A percentile compares a stretch with the other conserved stretches of the same genome.
These are phyloP conservation scores for Aphelocoma coerulescens DNA, from an alignment of 2,113 vertebrate genomes.

Conservation along the genomic window DNA sequence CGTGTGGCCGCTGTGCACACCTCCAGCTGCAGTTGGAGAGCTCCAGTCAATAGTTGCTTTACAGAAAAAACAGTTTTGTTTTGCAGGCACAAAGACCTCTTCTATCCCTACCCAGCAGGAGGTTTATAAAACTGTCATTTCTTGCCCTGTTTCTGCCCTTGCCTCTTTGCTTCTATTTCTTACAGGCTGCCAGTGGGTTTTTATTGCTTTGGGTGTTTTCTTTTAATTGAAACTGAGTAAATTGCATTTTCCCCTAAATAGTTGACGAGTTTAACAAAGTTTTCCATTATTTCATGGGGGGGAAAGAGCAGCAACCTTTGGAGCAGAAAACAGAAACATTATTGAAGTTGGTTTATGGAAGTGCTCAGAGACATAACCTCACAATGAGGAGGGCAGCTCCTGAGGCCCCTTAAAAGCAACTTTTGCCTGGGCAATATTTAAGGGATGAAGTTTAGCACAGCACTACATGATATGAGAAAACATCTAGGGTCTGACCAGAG, in stretches of 20 bases:
- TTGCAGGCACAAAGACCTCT: conserved; percentile 1
- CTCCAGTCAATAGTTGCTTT: neutral
- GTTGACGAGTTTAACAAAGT: neutral
- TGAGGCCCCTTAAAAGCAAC: neutral
- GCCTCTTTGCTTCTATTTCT: neutral
- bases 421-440: neutral
- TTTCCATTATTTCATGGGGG: neutral
- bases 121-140: neutral
- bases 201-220: neutral
- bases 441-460: neutral
- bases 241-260: neutral
- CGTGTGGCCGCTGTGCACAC: neutral
- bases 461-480: neutral
- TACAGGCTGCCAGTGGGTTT: neutral
- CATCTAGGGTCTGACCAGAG: neutral
- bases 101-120: neutral
- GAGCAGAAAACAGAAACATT: neutral
- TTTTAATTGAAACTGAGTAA: conserved; percentile 19
- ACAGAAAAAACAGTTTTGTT: neutral
- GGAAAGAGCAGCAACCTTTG: neutral
- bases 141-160: conserved; percentile 24
- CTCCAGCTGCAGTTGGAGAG: neutral
- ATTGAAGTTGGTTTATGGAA: neutral
- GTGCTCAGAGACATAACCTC: neutral
- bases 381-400: neutral